phyloP scores from a whole-genome alignment of 2,888 invertebrate genomes.

The Spilosoma lubricipeda region DNA sequence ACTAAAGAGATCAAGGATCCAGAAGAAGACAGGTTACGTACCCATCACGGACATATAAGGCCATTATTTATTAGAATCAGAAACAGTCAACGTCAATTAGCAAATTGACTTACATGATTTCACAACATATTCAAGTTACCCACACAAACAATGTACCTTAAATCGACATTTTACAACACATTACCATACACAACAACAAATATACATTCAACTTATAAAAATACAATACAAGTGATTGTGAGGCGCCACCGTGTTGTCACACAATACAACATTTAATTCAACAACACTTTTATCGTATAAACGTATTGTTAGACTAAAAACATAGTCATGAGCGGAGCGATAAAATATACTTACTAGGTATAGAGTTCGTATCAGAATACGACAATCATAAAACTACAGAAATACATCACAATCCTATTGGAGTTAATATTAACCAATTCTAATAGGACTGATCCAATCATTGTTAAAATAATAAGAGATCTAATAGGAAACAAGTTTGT shows the following conservation, averaged over 20 bases:
- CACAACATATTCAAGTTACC: slow-evolving; percentile 1
- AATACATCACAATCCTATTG: neutral
- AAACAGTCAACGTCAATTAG: neutral
- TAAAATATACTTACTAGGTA: neutral
- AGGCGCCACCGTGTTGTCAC: slow-evolving; percentile 35
- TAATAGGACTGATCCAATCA: neutral
- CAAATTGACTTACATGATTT: slow-evolving; percentile 4
- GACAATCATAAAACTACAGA: neutral
- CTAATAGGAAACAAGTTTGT: neutral
- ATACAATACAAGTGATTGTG: slow-evolving; percentile 36
- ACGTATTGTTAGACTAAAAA: slow-evolving; percentile 13
- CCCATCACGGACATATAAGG: neutral
- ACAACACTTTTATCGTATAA: slow-evolving; percentile 42
- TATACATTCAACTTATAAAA: slow-evolving; percentile 27
- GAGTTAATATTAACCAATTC: neutral
- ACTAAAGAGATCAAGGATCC: neutral
- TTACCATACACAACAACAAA: slow-evolving; percentile 18
- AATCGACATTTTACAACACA: slow-evolving; percentile 40
- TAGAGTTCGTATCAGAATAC: neutral
- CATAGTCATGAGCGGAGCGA: slow-evolving; percentile 12
- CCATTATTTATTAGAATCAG: neutral
- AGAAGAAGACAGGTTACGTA: neutral
- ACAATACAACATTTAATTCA: slow-evolving; percentile 45
- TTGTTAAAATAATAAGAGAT: neutral
- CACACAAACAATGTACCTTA: slow-evolving; percentile 6